Evolutionary conservation across 2,797 vertebrate species (phyloP).

Genomic region (Thaleichthys pacificus): DNA sequence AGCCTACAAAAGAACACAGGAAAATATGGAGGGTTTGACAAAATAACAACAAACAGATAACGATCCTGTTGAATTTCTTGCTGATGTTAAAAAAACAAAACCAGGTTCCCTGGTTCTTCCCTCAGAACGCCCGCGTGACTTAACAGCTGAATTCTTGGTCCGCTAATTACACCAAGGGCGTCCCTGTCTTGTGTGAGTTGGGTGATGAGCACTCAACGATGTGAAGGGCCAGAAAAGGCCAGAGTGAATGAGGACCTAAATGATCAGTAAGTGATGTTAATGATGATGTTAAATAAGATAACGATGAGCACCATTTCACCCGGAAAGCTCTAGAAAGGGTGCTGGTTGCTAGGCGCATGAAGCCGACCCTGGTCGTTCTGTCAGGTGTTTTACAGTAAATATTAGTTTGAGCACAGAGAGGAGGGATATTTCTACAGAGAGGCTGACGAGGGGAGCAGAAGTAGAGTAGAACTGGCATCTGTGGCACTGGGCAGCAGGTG

Average conservation of each 20-base stretch:
- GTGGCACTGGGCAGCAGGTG: constrained; percentile 51
- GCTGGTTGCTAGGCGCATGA: background rate
- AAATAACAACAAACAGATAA: constrained; percentile 22
- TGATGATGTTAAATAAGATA: constrained; percentile 17
- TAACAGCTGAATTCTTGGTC: constrained; percentile 18
- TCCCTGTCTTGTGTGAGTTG: constrained; percentile 1
- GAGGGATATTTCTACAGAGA: background rate
- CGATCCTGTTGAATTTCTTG: constrained; percentile 11
- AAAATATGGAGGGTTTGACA: constrained; percentile 8
- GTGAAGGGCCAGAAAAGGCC: background rate
- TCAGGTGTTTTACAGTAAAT: background rate
- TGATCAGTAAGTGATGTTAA: constrained; percentile 14
- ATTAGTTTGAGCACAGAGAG: background rate
- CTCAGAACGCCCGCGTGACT: background rate
- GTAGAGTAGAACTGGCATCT: constrained; percentile 34
- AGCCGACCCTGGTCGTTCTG: constrained; percentile 10
- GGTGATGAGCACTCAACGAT: background rate
- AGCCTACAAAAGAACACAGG: constrained; percentile 44
- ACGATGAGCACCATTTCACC: constrained; percentile 13
- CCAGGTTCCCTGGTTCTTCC: background rate
- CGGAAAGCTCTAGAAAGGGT: constrained; percentile 14
- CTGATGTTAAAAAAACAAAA: constrained; percentile 3
- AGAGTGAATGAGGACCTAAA: background rate
- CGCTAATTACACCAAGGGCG: background rate
- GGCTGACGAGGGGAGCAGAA: background rate